A percentile compares a stretch with the other conserved stretches of the same genome.
phyloP scores from a whole-genome alignment of 2,113 vertebrate species.

The Apus apus region DNA sequence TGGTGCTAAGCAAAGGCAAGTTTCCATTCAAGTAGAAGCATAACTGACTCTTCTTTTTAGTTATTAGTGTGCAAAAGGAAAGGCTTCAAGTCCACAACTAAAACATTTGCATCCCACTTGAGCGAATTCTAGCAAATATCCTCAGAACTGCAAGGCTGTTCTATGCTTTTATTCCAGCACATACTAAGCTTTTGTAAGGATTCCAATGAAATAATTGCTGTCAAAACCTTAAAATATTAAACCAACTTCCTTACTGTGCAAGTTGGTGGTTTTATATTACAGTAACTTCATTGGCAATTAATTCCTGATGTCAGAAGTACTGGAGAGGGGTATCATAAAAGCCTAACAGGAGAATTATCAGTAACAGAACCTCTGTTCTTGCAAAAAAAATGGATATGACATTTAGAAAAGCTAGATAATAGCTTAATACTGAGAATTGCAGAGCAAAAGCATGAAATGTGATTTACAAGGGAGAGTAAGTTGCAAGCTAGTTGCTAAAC shows the following conservation, averaged over 20 bases:
- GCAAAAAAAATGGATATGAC: neutral
- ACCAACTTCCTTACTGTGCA: neutral
- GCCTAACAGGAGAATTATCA: neutral
- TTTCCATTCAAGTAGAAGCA: neutral
- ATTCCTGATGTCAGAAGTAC: neutral
- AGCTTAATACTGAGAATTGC: neutral
- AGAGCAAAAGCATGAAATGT: neutral
- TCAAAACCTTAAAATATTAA: neutral
- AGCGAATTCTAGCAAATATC: neutral
- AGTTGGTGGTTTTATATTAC: neutral
- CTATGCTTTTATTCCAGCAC: neutral
- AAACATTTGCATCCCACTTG: neutral
- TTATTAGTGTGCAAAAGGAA: neutral
- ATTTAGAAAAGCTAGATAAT: neutral
- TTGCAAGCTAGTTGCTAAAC: neutral
- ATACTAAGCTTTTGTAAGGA: neutral
- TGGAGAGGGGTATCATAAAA: neutral
- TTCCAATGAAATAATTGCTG: neutral
- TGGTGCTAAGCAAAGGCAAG: neutral
- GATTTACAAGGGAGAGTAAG: neutral
- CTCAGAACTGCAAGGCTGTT: neutral
- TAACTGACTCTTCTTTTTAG: neutral
- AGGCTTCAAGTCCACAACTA: neutral
- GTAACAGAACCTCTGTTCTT: neutral
- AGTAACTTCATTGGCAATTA: neutral